A percentile compares a stretch with the other conserved stretches of the same genome.
These are phyloP conservation scores for Cerastis rubricosa DNA, from an alignment of 2,888 invertebrate species.

Conservation along the genomic window DNA sequence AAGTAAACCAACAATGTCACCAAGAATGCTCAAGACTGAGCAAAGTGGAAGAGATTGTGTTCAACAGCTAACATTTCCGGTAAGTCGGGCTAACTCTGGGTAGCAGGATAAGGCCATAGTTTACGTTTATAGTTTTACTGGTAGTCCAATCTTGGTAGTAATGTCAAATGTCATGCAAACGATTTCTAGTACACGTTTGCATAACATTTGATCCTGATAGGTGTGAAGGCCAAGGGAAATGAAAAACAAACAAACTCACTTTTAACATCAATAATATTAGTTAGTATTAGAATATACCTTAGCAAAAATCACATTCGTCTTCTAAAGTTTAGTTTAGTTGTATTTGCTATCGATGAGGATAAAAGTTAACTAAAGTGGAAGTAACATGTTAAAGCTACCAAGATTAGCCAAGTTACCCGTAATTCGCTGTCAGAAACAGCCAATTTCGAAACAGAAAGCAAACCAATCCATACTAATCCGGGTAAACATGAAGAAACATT, in stretches of 20 bases:
- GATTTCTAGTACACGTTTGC: not conserved
- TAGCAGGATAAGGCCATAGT: not conserved
- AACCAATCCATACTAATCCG: constrained; percentile 27
- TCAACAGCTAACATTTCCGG: constrained; percentile 29
- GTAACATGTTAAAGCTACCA: constrained; percentile 11
- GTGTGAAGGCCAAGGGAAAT: not conserved
- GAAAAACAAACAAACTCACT: not conserved
- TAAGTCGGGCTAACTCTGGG: constrained; percentile 7
- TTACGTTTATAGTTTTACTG: too few species aligned
- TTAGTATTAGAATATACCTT: not conserved
- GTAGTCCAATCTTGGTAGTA: not conserved
- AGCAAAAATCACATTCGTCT: not conserved
- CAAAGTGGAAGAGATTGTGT: constrained; percentile 39
- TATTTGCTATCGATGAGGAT: not conserved
- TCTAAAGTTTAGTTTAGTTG: not conserved
- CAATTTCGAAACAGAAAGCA: constrained; percentile 42
- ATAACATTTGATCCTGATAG: too few species aligned
- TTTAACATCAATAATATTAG: not conserved
- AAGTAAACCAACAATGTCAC: constrained; percentile 41
- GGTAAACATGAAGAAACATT: constrained; percentile 40
- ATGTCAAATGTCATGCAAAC: not conserved
- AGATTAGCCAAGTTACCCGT: constrained; percentile 12
- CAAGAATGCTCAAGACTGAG: constrained; percentile 29
- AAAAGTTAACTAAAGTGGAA: not conserved
- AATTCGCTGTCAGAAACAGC: constrained; percentile 9